Evolutionary conservation across 2,797 vertebrate species (phyloP).

Genomic region (Sebastes elongatus): DNA sequence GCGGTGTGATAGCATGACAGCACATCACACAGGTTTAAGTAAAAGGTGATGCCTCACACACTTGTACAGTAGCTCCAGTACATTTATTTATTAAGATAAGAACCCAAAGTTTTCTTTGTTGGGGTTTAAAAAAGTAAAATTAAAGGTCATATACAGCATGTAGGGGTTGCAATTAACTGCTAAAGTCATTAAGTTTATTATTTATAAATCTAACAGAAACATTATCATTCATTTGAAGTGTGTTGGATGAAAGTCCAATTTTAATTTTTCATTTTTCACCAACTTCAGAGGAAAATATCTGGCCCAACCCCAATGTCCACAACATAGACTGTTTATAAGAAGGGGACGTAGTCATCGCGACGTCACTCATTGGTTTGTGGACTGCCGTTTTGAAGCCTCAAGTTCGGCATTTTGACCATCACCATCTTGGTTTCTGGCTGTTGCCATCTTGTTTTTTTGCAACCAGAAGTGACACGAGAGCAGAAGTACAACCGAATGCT

Average conservation of each 20-base stretch:
- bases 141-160: background rate
- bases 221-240: background rate
- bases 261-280: background rate
- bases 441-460: too few relatives aligned
- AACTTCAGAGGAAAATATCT: too few relatives aligned
- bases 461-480: too few relatives aligned
- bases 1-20: background rate
- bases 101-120: background rate
- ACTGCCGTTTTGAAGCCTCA: too few relatives aligned
- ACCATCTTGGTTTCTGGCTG: too few relatives aligned
- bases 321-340: too few relatives aligned
- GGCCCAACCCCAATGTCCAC: too few relatives aligned
- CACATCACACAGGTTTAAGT: conserved; percentile 2
- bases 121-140: conserved; percentile 1
- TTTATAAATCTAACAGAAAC: background rate
- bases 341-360: too few relatives aligned
- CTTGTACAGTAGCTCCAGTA: background rate
- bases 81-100: background rate
- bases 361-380: too few relatives aligned
- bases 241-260: background rate
- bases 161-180: background rate
- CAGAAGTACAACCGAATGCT: too few relatives aligned
- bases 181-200: background rate
- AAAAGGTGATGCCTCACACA: background rate
- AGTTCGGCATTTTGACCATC: too few relatives aligned